Base-by-base conservation (phyloP, 2,888 invertebrate species). In the Scaptomyza flava region DNA sequence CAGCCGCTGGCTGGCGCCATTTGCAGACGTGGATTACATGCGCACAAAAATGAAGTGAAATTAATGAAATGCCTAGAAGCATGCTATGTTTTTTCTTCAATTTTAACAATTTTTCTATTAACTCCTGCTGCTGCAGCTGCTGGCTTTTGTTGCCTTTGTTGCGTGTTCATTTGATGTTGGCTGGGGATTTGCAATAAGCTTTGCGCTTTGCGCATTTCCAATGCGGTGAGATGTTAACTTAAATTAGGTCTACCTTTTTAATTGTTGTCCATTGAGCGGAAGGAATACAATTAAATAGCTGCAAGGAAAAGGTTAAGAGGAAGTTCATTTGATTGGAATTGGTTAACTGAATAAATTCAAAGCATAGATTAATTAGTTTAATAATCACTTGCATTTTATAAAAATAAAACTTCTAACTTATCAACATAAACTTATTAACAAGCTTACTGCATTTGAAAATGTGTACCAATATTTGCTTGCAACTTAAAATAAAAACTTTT, bases 11-110 rank as follows among this genome's bases (percentile, higher is more conserved):
- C 46, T 54, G 42, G 14, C 9, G 48, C 64, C 71, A 72, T 59
- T 70, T 63, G 43, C 68, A 63, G 72, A 64, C 77, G 43, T 64
- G 60, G 66, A 65, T 69, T 65, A 52, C 66, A 50, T 64, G 60
- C 48, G 70, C 68, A 68, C 56, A 70, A 72, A 69, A 70, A 70
- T 75, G 65, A 78, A 80, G 72, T 68, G 48, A 68, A 75, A 82
- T 79, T 85, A 82, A 81, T 81, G 65, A 79, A 85, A 82, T 83
- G 82, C 78, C 85, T 74, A 67, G 53, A 74, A 72, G 78, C 82
- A 82, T 80, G 85, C 80, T 52, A 82, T 50, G 63, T 48, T 34
- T 34, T 59, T 50, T n/a, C n/a, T 59, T 33, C 14, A 3, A 38
- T 36, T 33, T 2, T 42, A 12, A 36, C 36, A n/a, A 6, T 20